Evolutionary conservation across 2,113 vertebrate genomes (phyloP).

Genomic region (Passer montanus): DNA sequence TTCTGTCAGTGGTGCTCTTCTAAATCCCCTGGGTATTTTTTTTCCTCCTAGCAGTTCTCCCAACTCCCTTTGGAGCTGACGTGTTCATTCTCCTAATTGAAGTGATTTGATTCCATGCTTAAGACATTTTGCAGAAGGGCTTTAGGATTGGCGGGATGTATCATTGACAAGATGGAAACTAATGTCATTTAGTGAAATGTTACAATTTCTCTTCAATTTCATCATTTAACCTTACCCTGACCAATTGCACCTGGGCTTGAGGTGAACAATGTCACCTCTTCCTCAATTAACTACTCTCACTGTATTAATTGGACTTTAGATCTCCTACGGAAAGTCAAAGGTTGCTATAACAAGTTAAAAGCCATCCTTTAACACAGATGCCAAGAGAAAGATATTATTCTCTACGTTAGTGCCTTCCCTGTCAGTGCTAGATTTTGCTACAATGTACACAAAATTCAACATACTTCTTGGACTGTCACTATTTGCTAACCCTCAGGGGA

Average conservation of each 20-base stretch:
- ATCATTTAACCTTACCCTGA: background rate
- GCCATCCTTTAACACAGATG: background rate
- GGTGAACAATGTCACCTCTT: background rate
- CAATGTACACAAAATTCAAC: background rate
- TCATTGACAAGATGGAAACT: background rate
- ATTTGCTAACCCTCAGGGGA: background rate
- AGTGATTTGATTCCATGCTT: background rate
- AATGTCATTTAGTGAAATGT: background rate
- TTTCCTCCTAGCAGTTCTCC: background rate
- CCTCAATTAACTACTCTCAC: background rate
- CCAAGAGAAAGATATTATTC: background rate
- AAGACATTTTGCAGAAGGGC: background rate
- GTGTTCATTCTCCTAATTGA: background rate
- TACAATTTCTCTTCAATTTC: background rate
- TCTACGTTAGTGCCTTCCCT: background rate
- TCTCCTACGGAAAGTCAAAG: background rate
- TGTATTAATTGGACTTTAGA: background rate
- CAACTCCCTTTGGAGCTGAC: background rate
- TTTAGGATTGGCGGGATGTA: background rate
- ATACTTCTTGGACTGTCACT: background rate
- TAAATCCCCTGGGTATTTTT: background rate
- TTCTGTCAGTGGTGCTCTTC: background rate
- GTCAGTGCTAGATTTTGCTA: background rate
- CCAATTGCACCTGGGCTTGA: fast-evolving
- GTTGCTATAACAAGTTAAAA: background rate